A percentile compares a stretch with the other conserved stretches of the same genome.
These are phyloP conservation scores for Eretmocerus hayati DNA, from an alignment of 2,888 invertebrate species.

Conservation along the genomic window DNA sequence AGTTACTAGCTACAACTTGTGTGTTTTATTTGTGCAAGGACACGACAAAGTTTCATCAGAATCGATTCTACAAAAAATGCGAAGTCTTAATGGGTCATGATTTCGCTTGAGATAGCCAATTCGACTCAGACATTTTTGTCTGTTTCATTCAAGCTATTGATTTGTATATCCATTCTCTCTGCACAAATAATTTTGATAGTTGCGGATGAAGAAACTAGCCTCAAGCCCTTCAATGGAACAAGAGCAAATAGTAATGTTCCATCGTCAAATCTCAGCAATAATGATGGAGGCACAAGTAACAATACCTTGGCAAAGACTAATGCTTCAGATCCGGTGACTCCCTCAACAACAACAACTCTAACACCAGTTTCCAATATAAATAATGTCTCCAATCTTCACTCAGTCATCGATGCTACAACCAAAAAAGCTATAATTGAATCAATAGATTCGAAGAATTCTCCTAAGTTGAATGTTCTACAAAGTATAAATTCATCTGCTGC, in stretches of 20 bases:
- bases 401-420: background rate
- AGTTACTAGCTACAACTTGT: too few relatives aligned
- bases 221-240: conserved; percentile 1
- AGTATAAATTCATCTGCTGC: background rate
- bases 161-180: conserved; percentile 4
- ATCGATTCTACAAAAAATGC: too few relatives aligned
- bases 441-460: conserved; percentile 1
- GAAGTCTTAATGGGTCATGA: conserved; percentile 16
- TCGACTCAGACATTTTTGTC: background rate
- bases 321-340: too few relatives aligned
- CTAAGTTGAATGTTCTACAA: too few relatives aligned
- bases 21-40: too few relatives aligned
- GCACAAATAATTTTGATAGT: conserved; percentile 2
- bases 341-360: background rate
- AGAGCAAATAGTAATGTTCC: too few relatives aligned
- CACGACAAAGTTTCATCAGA: too few relatives aligned
- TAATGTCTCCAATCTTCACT: too few relatives aligned
- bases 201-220: conserved; percentile 16
- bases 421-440: background rate
- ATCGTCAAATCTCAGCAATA: too few relatives aligned
- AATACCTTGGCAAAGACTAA: too few relatives aligned
- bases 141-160: background rate
- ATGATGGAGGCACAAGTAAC: too few relatives aligned
- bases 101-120: conserved; percentile 6
- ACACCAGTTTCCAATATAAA: background rate